A percentile compares a stretch with the other conserved stretches of the same genome.
These are phyloP conservation scores for Machaerirhynchus nigripectus DNA, from an alignment of 2,113 vertebrate genomes.

Conservation along the genomic window DNA sequence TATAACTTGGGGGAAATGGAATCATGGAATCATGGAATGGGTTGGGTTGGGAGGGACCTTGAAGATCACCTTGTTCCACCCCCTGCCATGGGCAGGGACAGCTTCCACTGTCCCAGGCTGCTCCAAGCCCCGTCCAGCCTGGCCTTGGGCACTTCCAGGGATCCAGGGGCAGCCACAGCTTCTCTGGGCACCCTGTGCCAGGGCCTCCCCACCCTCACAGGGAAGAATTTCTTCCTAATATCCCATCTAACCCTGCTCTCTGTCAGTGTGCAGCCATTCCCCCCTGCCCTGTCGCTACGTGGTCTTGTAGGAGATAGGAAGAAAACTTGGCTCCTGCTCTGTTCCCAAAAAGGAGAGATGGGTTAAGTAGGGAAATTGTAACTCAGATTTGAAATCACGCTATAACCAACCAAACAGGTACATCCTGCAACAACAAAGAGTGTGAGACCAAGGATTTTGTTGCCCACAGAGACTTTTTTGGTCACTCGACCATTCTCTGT, in stretches of 20 bases:
- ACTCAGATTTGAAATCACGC: not conserved
- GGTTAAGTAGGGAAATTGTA: not conserved
- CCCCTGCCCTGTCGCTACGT: not conserved
- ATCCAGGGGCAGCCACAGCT: not conserved
- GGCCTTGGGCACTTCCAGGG: not conserved
- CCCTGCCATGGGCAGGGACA: not conserved
- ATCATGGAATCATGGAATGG: not conserved
- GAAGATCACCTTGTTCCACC: not conserved
- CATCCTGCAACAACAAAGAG: not conserved
- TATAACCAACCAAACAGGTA: not conserved
- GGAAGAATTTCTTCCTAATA: not conserved
- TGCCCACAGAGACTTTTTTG: not conserved
- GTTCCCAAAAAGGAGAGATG: not conserved
- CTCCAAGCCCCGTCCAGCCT: not conserved
- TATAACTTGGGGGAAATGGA: not conserved
- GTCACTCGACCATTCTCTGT: not conserved
- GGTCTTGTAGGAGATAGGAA: not conserved
- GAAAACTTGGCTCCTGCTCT: not conserved
- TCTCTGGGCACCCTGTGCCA: not conserved
- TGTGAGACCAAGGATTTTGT: not conserved
- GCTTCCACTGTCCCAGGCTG: not conserved
- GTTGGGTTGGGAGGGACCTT: not conserved
- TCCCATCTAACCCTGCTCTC: not conserved
- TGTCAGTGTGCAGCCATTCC: not conserved
- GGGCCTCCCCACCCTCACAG: fast-evolving